Conservation (phyloP, 2,797 vertebrate genomes). For the Allobates femoralis region DNA sequence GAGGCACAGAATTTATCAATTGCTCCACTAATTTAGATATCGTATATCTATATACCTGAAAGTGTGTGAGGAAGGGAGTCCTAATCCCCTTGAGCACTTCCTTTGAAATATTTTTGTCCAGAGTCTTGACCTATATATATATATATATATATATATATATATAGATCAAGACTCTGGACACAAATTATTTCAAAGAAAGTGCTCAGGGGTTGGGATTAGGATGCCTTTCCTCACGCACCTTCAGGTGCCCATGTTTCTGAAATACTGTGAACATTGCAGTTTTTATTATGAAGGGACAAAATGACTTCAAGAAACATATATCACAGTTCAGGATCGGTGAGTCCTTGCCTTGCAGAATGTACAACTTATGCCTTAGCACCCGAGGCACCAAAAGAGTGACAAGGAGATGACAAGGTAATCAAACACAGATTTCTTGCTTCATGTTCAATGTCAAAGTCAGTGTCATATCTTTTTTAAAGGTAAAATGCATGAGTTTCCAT, state of each 20-base stretch:
- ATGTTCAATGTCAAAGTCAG: constrained; percentile 27
- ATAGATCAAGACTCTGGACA: constrained; percentile 4
- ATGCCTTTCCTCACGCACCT: background rate
- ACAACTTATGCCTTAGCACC: constrained; percentile 35
- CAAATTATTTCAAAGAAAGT: background rate
- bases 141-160: background rate
- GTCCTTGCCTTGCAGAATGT: constrained; percentile 20
- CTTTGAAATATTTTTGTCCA: too few species aligned
- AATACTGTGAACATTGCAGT: background rate
- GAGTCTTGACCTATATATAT: too few species aligned
- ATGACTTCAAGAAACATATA: constrained; percentile 3
- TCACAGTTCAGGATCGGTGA: constrained; percentile 23
- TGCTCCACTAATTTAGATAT: background rate
- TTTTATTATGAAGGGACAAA: background rate
- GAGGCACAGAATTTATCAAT: background rate
- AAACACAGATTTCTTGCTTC: constrained; percentile 5
- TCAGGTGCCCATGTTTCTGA: background rate
- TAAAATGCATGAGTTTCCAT: background rate
- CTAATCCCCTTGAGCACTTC: too few species aligned
- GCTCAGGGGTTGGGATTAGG: background rate
- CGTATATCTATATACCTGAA: background rate
- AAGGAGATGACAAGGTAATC: constrained; percentile 43
- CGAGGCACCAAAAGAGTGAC: constrained; percentile 40
- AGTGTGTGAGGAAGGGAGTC: too few species aligned
- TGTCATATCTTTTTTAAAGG: background rate